A percentile compares a stretch with the other conserved stretches of the same genome.
These are phyloP conservation scores for Oedothorax gibbosus DNA, from an alignment of 1,140 invertebrate genomes.

Conservation along the genomic window DNA sequence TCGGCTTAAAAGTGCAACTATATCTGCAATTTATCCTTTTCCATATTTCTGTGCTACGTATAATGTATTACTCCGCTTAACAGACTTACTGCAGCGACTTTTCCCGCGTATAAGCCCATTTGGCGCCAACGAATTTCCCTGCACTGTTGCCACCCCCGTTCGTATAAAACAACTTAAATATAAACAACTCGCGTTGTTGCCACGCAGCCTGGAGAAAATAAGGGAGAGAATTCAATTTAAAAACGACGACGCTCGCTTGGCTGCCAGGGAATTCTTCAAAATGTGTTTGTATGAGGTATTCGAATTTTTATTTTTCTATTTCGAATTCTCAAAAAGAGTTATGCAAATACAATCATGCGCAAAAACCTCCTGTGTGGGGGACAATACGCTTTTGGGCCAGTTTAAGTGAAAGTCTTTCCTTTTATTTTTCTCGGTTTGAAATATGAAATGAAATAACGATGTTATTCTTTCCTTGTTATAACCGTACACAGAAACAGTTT, in stretches of 20 bases:
- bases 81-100: conserved; percentile 16
- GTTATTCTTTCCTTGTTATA: no score
- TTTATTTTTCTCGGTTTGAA: background rate
- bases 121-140: conserved; percentile 26
- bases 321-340: conserved; percentile 28
- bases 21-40: no score
- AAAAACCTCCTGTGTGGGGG: conserved; percentile 29
- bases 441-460: no score
- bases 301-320: conserved; percentile 29
- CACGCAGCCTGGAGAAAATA: conserved; percentile 29
- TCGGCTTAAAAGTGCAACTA: no score
- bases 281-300: conserved; percentile 14
- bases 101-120: conserved; percentile 48
- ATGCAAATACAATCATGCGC: conserved; percentile 55
- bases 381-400: conserved; percentile 43
- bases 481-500: no score
- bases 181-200: conserved; percentile 45
- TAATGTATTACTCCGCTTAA: conserved; percentile 51
- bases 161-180: conserved; percentile 46
- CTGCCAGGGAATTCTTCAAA: conserved; percentile 20
- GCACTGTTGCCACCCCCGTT: conserved; percentile 48
- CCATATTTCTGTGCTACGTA: no score
- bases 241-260: conserved; percentile 38
- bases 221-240: conserved; percentile 53
- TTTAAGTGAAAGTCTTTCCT: conserved; percentile 29